Evolutionary conservation across 1,140 invertebrate genomes (phyloP).

Genomic region (Drosophila santomea): DNA sequence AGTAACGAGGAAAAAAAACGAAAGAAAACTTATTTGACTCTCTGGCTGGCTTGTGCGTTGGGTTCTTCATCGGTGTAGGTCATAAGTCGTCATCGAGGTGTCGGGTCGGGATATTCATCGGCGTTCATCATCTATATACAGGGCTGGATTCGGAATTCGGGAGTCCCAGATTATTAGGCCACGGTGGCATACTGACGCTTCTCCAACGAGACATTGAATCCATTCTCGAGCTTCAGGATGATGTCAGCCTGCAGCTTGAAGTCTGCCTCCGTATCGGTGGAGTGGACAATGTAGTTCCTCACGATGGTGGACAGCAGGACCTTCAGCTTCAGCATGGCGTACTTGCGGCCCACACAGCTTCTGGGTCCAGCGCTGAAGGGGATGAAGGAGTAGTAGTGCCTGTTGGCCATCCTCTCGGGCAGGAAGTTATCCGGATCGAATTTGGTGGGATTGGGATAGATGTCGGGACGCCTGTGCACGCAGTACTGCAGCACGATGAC

Average conservation of each 20-base stretch:
- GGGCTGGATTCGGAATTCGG: not conserved
- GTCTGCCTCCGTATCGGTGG: constrained; percentile 89
- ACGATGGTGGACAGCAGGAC: constrained; percentile 93
- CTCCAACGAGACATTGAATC: constrained; percentile 80
- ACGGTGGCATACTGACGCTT: constrained; percentile 58
- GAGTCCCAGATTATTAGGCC: constrained; percentile 31
- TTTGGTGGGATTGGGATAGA: constrained; percentile 92
- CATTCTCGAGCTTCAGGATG: constrained; percentile 90
- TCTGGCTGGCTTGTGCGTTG: constrained; percentile 53
- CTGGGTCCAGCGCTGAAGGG: constrained; percentile 95
- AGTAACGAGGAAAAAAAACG: constrained; percentile 11
- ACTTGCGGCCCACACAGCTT: constrained; percentile 92
- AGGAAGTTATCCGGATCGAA: constrained; percentile 97
- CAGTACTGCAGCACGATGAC: constrained; percentile 89
- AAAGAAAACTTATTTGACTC: constrained; percentile 52
- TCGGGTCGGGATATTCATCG: not conserved
- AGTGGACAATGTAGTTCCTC: constrained; percentile 90
- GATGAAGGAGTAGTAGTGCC: constrained; percentile 94
- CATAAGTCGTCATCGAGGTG: not conserved
- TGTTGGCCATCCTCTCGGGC: constrained; percentile 90
- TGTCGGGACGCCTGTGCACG: constrained; percentile 91
- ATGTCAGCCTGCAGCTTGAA: constrained; percentile 92
- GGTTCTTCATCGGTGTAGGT: constrained; percentile 15
- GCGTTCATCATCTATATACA: constrained; percentile 26
- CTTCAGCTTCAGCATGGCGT: constrained; percentile 94